Percentiles rank a stretch among this genome's conserved stretches.
Evolutionary conservation across 2,888 invertebrate genomes (phyloP).

Genomic region (Drosophila leonis): DNA sequence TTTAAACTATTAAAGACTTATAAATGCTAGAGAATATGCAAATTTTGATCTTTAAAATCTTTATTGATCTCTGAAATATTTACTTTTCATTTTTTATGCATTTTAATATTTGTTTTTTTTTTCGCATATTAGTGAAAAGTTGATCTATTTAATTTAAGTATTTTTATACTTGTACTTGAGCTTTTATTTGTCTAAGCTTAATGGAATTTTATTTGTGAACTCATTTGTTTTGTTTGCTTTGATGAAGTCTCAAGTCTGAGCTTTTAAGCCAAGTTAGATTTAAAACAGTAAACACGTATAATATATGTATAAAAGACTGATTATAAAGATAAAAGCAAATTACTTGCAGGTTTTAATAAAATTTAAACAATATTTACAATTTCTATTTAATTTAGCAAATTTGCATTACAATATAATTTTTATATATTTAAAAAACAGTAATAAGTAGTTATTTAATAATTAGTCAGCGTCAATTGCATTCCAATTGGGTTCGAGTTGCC

Average conservation of each 20-base stretch:
- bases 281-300: background rate
- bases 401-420: too few relatives aligned
- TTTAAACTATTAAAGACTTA: too few relatives aligned
- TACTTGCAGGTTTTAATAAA: too few relatives aligned
- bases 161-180: background rate
- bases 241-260: background rate
- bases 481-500: background rate
- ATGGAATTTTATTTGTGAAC: background rate
- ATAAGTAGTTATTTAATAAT: background rate
- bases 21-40: too few relatives aligned
- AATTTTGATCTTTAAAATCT: too few relatives aligned
- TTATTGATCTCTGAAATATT: background rate
- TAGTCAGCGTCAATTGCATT: background rate
- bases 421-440: too few relatives aligned
- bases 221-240: background rate
- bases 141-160: slow-evolving; percentile 32
- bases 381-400: background rate
- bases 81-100: background rate
- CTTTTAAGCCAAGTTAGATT: background rate
- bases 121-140: slow-evolving; percentile 22
- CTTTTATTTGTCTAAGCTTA: slow-evolving; percentile 31
- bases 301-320: background rate
- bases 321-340: background rate
- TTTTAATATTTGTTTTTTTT: background rate
- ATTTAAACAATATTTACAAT: background rate